Base-by-base conservation (phyloP, 53 echinoderm and acorn worm species). In the Holothuria scabra region DNA sequence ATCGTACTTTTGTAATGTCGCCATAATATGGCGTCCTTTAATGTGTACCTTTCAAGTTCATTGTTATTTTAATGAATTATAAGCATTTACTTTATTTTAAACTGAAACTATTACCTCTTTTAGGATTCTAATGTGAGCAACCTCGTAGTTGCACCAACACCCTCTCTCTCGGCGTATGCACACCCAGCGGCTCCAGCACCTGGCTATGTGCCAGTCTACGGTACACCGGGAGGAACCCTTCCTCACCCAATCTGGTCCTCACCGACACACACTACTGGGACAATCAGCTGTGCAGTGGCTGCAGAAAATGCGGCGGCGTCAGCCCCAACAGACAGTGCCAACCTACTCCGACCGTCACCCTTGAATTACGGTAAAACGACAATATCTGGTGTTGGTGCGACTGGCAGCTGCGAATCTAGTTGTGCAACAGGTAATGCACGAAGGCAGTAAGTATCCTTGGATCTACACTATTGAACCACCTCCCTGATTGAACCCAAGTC, bases 171-270 rank as follows among this genome's bases (percentile, higher is more conserved):
- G 10, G 95, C 95, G 19, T 95, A 95, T 66, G 88, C 91, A 18
- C 91, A 91, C 84, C 85, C 85, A 61, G 64, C 62, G 24, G 63
- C 81, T 79, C 90, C 91, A 46, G 83, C 95, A 56, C 91, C 95
- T 13, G 95, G 89, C 78, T 95, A 95, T 85, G 95, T 95, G 21
- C 95, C 95, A 12, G 90, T 90, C 56, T 95, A 91, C 67, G 95
- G 95, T 46, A 94, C 94, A 30, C 87, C 94, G 46, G 95, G 87
- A 52, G 86, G 87, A 48, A 66, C 80, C 56, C 85, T 91, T 30
- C 84, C 91, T 48, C 91, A 91, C 30, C 91, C 91, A 30, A 91
- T 91, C 23, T 91, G 91, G 91, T 87, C 91, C 49, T 87, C 91
- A 41, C 81, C 81, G 5, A 61, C 37, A 22, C 81, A 61, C 16